Percentiles rank a stretch among this genome's conserved stretches.
These are phyloP conservation scores for Drosophila hamatofila DNA, from an alignment of 2,888 invertebrate genomes.

Conservation along the genomic window DNA sequence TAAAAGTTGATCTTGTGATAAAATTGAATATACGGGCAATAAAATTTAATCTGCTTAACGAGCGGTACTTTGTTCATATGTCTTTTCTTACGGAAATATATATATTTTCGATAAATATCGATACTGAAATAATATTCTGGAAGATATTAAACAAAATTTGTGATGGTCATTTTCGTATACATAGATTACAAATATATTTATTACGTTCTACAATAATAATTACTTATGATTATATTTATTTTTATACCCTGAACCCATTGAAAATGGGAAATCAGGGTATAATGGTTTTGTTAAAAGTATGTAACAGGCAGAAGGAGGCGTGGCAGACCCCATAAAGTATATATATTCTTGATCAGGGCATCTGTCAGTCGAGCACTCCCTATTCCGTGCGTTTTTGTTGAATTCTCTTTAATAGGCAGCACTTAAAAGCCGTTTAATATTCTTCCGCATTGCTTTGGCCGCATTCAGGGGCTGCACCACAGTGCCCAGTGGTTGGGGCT, in stretches of 20 bases:
- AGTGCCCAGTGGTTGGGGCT: conserved; percentile 49
- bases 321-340: too few relatives aligned
- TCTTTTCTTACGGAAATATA: not conserved
- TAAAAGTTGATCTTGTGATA: not conserved
- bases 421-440: conserved; percentile 79
- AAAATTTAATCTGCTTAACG: not conserved
- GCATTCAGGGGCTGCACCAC: conserved; percentile 69
- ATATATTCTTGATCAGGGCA: too few relatives aligned
- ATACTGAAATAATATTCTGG: not conserved
- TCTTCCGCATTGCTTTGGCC: conserved; percentile 80
- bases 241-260: too few relatives aligned
- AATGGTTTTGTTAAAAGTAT: too few relatives aligned
- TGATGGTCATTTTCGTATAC: too few relatives aligned
- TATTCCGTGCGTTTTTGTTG: not conserved
- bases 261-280: too few relatives aligned
- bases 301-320: too few relatives aligned
- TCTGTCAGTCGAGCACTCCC: not conserved
- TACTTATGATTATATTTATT: too few relatives aligned
- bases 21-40: not conserved
- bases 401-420: conserved; percentile 58
- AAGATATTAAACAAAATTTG: too few relatives aligned
- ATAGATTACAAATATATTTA: too few relatives aligned
- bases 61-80: not conserved
- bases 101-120: not conserved
- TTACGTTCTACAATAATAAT: too few relatives aligned